A percentile compares a stretch with the other conserved stretches of the same genome.
Evolutionary conservation across 2,888 invertebrate species (phyloP).

Genomic region (Acrobasis suavella): DNA sequence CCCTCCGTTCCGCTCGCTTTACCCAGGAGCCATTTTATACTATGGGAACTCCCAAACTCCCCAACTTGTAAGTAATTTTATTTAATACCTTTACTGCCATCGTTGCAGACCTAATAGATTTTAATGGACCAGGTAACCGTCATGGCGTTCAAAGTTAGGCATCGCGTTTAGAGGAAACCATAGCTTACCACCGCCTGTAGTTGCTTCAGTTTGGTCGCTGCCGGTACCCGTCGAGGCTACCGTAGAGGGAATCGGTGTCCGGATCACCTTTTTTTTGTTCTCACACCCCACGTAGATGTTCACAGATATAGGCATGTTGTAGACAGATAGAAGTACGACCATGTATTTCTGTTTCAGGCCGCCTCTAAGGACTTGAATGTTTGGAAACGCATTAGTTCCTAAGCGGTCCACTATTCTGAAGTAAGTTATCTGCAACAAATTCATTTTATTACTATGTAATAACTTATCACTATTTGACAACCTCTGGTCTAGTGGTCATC

Average conservation of each 20-base stretch:
- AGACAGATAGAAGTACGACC: conserved; percentile 50
- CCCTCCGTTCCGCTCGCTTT: no score
- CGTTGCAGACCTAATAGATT: no score
- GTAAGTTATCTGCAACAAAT: conserved; percentile 61
- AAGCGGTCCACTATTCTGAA: conserved; percentile 62
- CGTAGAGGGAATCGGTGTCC: neutral
- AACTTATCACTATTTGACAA: no score
- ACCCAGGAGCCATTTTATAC: no score
- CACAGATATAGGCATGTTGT: conserved; percentile 59
- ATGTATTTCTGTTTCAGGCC: conserved; percentile 56
- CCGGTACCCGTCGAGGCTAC: neutral
- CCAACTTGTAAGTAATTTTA: no score
- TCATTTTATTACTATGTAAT: conserved; percentile 25
- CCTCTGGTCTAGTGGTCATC: no score
- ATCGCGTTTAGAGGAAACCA: no score
- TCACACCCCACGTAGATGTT: conserved; percentile 65
- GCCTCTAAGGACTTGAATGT: conserved; percentile 52
- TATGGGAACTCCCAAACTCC: no score
- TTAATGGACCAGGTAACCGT: no score
- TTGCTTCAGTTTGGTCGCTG: no score
- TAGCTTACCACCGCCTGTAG: neutral
- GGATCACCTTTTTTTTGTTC: conserved; percentile 34
- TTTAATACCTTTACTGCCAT: no score
- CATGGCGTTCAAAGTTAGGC: no score
- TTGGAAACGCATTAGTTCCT: conserved; percentile 53